Conservation (phyloP, 2,888 invertebrate genomes). For the Ophion slaviceki region DNA sequence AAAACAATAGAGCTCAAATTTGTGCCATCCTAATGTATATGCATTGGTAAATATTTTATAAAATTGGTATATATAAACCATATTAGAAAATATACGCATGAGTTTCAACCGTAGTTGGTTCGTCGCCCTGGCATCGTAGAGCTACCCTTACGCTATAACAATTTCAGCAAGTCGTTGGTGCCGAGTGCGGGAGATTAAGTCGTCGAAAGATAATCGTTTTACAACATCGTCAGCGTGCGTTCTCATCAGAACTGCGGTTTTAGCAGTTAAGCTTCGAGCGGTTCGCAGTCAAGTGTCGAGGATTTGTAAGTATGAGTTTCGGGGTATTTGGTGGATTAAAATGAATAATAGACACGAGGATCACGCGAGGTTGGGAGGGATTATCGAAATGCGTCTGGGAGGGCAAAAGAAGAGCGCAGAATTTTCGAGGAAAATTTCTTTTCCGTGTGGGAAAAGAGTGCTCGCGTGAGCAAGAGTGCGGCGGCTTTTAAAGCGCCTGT, state of each 20-base stretch:
- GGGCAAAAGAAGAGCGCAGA: slow-evolving; percentile 45
- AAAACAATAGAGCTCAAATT: too few relatives aligned
- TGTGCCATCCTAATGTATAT: too few relatives aligned
- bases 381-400: slow-evolving; percentile 18
- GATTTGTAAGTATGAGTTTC: slow-evolving; percentile 36
- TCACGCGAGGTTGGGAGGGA: slow-evolving; percentile 46
- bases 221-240: neutral
- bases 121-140: neutral
- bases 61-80: neutral
- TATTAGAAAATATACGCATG: neutral
- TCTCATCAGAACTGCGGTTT: neutral
- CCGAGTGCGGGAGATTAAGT: neutral
- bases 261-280: neutral
- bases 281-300: neutral
- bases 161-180: neutral
- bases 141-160: neutral
- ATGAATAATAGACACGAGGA: neutral
- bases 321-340: slow-evolving; percentile 32
- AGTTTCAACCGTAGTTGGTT: neutral
- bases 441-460: neutral
- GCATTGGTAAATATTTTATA: too few relatives aligned
- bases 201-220: neutral
- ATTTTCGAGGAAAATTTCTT: slow-evolving; percentile 65
- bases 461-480: slow-evolving; percentile 2
- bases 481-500: slow-evolving; percentile 73